Base-by-base conservation (phyloP, 2,888 invertebrate species). In the Lepidocyrtoides sp. region DNA sequence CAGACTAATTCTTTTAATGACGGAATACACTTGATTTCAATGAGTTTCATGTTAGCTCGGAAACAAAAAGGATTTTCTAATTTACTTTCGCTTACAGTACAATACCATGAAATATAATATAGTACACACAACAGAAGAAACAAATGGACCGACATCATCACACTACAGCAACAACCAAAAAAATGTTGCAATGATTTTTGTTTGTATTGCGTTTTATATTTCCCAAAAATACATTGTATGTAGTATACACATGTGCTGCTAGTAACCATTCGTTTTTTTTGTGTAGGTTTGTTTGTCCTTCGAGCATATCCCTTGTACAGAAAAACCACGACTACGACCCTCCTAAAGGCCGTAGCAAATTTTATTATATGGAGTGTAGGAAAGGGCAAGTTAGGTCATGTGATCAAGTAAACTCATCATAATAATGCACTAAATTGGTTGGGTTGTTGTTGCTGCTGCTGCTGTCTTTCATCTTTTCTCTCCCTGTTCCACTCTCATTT, bases 401-500 rank as follows among this genome's bases (percentile, higher is more conserved):
- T 72, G 91, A 91, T 91, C 79, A 90, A 90, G 84, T 85, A 90
- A 90, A 91, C 85, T 91, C 81, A 91, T 91, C 91, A 91, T 86
- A 91, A 86, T 91, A 91, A 91, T 86, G 91, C 32, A 69, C 79
- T 48, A 72, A 91, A 86, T 82, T 91, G 81, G 81, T 91, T 81
- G 44, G 72, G 36, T 77, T 36, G 36, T 36, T 72, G 10, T 23
- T 63, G 36, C 66, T 63, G 48, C 41, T 14, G 17, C 81, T 60
- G 51, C 54, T 36, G 29, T 36, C 17, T 36, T n/a, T 29, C 44
- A 75, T 26, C 12, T 29, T 44, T 4, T 60, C 17, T 75, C 26
- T 60, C 57, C 12, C 57, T 48, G 29, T n/a, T 51, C 32, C 54
- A 36, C 36, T 4, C 36, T 36, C 36, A n/a, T n/a, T n/a, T n/a